Evolutionary conservation across 2,113 vertebrate genomes (phyloP), one percentile per base, ranked within the genome.

Genomic region (Amblyornis subalaris): DNA sequence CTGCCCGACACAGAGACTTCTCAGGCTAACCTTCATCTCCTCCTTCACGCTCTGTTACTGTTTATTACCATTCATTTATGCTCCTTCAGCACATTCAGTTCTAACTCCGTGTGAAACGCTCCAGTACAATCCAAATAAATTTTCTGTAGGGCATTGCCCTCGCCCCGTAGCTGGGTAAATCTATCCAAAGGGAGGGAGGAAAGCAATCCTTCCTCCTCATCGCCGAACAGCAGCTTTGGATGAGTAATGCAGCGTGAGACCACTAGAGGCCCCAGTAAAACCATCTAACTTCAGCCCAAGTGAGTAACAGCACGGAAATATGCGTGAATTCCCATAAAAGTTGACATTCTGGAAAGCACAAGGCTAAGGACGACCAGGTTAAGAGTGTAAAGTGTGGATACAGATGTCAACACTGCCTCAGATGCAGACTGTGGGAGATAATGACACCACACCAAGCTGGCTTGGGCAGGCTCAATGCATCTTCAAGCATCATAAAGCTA

Each of bases 181-280:
- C 67, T n/a, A 16, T 16, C 20, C 29, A 11, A 21, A 42, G 42
- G 29, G 23, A 69, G n/a, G 33, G 10, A 70, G 75, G 26, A 44
- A 47, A 74, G 44, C 45, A 65, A 75, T 28, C 11, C 47, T 54
- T 61, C 28, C 77, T 33, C 44, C 21, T 33, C 50, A 71, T 6
- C 10, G 42, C 44, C 3, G 2, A 33, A 29, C 3, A 33, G 74
- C n/a, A 36, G 31, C 82, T 73, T 42, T 12, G 50, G 24, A 14
- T 55, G 16, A 78, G 85, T 47, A 73, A 58, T 83, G 42, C 42
- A 58, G 33, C 5, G 4, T 28, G 31, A 67, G 10, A 64, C 97
- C 97, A 79, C 96, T 96, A 97, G 97, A 96, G 94, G 97, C 62
- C 97, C 85, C 88, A 96, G 17, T 31, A 75, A 92, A 97, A 92